Evolutionary conservation across 1,140 invertebrate species (phyloP).

Genomic region (Drosophila bipectinata): DNA sequence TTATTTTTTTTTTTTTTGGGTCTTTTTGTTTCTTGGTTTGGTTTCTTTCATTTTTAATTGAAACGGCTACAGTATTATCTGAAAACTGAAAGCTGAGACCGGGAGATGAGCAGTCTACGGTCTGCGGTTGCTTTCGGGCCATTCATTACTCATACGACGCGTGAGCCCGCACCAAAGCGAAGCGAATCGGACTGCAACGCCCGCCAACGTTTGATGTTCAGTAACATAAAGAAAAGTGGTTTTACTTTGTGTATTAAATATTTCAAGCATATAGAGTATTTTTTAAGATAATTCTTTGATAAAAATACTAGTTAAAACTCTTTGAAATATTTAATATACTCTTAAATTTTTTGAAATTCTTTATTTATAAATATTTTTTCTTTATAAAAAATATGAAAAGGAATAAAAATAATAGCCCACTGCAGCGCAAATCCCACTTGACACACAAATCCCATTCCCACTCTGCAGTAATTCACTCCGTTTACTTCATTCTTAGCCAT

Average conservation of each 20-base stretch:
- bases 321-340: too few species aligned
- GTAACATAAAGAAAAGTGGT: constrained; percentile 5
- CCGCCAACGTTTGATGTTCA: constrained; percentile 27
- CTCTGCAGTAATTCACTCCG: constrained; percentile 32
- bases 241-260: constrained; percentile 13
- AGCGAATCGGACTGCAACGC: constrained; percentile 11
- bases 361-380: neutral
- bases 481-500: constrained; percentile 20
- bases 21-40: constrained; percentile 31
- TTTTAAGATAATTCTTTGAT: too few species aligned
- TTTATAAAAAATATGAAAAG: neutral
- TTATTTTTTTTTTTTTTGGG: constrained; percentile 12
- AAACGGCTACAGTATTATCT: constrained; percentile 56
- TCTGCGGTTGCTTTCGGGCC: constrained; percentile 43
- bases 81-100: constrained; percentile 32
- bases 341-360: neutral
- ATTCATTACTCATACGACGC: constrained; percentile 71
- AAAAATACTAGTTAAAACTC: too few species aligned
- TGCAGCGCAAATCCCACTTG: constrained; percentile 29
- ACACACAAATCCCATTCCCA: constrained; percentile 41
- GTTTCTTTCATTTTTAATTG: constrained; percentile 64
- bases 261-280: neutral
- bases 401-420: neutral
- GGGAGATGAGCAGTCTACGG: constrained; percentile 42
- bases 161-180: constrained; percentile 42